Evolutionary conservation across 2,888 invertebrate genomes (phyloP), one percentile per base, ranked within the genome.

Genomic region (Unio delphinus): DNA sequence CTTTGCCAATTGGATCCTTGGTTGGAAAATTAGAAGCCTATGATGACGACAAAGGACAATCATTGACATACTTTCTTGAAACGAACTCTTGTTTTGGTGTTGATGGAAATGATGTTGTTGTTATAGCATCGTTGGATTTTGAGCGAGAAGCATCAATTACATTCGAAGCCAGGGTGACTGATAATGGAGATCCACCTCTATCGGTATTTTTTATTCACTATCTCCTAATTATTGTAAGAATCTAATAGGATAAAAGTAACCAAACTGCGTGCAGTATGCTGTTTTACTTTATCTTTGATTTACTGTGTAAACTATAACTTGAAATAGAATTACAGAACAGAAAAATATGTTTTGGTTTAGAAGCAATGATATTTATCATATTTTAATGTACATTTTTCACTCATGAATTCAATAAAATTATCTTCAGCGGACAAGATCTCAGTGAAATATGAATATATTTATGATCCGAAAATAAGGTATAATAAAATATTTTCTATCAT

Each of bases 21-120:
- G 74, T 83, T 1, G 83, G 83, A 18, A 60, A 11, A 1, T 60
- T 83, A 60, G 34, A 74, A 8, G 81, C 80, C 3, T 63, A 72
- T 1, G 83, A 83, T 62, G 65, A 72, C 15, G 81, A 83, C 69
- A 18, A 45, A 11, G 77, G 76, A 11, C 83, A 83, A 64, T 69
- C 63, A 3, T 59, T 83, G 18, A 62, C 67, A 20, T 83, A 73
- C 64, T 71, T 67, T 34, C 59, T 83, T 17, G 55, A 28, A 6
- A 45, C 67, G 45, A 72, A 61, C 28, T 56, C 68, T 55, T 60
- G 59, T 28, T 70, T 83, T 58, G 69, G 77, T 55, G 67, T 80
- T 11, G 64, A 70, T 23, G 80, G 76, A 20, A 62, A 74, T n/a
- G 30, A 69, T 23, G 64, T 83, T 11, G 65, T 81, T 28, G 78